Conservation (phyloP, 2,113 vertebrate genomes). For the Chiloscyllium plagiosum region DNA sequence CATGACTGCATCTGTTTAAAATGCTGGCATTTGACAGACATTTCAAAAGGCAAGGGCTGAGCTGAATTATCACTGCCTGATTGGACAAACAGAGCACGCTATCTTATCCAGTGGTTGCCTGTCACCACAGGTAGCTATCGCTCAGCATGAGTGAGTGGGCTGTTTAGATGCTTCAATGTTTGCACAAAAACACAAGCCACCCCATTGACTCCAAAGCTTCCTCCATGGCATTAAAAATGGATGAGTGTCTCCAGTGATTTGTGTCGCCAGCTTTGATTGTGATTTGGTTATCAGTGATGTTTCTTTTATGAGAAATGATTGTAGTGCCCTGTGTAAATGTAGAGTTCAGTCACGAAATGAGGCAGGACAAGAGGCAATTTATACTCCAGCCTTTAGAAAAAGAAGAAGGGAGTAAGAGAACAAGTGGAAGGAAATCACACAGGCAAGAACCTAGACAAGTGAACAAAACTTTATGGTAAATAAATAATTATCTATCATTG, state of each 20-base stretch:
- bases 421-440: not conserved
- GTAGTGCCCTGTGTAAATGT: not conserved
- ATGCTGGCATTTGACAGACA: not conserved
- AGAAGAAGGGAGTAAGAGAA: not conserved
- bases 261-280: not conserved
- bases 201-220: not conserved
- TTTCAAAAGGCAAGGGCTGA: no score
- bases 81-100: not conserved
- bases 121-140: not conserved
- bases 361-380: not conserved
- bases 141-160: not conserved
- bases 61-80: not conserved
- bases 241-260: not conserved
- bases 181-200: not conserved
- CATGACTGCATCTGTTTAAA: conserved; percentile 9
- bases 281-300: conserved; percentile 27
- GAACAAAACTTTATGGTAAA: not conserved
- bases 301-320: conserved; percentile 3
- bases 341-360: not conserved
- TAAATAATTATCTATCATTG: not conserved
- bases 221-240: not conserved
- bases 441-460: no score
- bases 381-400: not conserved
- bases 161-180: not conserved
- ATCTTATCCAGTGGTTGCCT: not conserved